Conservation (phyloP, 2,113 vertebrate genomes). For the Ranitomeya imitator region DNA sequence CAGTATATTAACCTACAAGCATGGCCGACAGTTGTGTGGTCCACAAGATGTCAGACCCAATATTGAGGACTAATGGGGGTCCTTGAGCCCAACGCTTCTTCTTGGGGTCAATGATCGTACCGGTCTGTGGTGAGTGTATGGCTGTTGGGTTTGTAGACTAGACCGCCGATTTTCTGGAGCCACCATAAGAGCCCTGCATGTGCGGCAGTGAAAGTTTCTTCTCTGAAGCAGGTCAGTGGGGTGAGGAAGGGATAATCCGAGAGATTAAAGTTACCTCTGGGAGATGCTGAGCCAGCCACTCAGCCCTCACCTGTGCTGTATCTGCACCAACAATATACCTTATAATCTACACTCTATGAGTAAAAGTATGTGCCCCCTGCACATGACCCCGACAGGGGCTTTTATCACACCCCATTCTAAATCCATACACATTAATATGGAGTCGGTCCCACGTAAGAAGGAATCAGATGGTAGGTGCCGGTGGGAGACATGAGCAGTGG, state of each 20-base stretch:
- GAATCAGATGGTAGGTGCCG: too few relatives aligned
- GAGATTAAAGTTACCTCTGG: slow-evolving; percentile 42
- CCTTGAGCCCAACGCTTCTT: not conserved
- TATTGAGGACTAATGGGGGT: not conserved
- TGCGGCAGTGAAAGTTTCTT: slow-evolving; percentile 36
- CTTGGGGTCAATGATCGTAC: not conserved
- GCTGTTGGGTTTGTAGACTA: not conserved
- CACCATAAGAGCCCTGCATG: not conserved
- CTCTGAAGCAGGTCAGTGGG: slow-evolving; percentile 40
- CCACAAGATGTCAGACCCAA: not conserved
- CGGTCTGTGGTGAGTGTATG: not conserved
- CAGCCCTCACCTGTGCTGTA: not conserved
- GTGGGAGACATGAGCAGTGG: too few relatives aligned
- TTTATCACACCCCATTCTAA: too few relatives aligned
- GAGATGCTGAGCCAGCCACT: slow-evolving; percentile 39
- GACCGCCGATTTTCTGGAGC: not conserved
- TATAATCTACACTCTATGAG: too few relatives aligned
- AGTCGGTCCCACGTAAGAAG: too few relatives aligned
- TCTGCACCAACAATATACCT: not conserved
- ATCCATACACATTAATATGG: too few relatives aligned
- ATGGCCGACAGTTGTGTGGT: not conserved
- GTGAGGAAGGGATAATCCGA: slow-evolving; percentile 47
- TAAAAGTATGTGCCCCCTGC: too few relatives aligned
- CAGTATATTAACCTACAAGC: not conserved
- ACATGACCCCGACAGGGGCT: too few relatives aligned